Evolutionary conservation across 1,140 invertebrate species (phyloP), one percentile per base, ranked within the genome.

Genomic region (Diorhabda sublineata): DNA sequence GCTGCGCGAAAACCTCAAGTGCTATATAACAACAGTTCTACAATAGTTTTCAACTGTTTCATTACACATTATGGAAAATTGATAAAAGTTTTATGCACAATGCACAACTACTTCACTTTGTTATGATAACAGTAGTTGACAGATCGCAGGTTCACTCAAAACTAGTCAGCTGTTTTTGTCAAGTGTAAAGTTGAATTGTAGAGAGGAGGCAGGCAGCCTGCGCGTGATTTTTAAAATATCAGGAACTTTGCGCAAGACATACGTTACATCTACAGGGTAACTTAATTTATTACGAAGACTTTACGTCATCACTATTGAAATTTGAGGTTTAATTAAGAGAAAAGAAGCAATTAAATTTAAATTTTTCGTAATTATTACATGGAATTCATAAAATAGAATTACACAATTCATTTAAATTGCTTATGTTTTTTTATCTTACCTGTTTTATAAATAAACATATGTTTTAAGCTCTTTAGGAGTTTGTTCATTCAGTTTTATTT

Each of bases 151-250:
- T 67, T 60, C 45, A 59, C 57, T 26, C 11, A 3, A 60, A 61
- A 67, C 66, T 67, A 60, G 66, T 67, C 66, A 67, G 66, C 66
- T 67, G 66, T 67, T 61, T 67, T 61, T 67, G 58, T 67, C 56
- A 65, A 42, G 42, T 5, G 42, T 3, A n/a, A n/a, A 43, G 61
- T 43, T 62, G 42, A 43, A 62, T 44, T 44, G 61, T 44, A 44
- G 8, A 44, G 61, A 44, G 61, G 61, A 43, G 61, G 43, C 7
- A 43, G 47, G n/a, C 47, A n/a, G 61, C n/a, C 3, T 62, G 61
- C 61, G 61, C 61, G 61, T n/a, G 42, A 62, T 44, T n/a, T 62
- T 62, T 44, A 26, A 26, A 26, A 26, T 26, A 26, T 26, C 26
- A n/a, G 5, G 7, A 44, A n/a, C 42, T 44, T 45, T n/a, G 61